Base-by-base conservation (phyloP, 1,140 invertebrate genomes). In the Drosophila insularis region DNA sequence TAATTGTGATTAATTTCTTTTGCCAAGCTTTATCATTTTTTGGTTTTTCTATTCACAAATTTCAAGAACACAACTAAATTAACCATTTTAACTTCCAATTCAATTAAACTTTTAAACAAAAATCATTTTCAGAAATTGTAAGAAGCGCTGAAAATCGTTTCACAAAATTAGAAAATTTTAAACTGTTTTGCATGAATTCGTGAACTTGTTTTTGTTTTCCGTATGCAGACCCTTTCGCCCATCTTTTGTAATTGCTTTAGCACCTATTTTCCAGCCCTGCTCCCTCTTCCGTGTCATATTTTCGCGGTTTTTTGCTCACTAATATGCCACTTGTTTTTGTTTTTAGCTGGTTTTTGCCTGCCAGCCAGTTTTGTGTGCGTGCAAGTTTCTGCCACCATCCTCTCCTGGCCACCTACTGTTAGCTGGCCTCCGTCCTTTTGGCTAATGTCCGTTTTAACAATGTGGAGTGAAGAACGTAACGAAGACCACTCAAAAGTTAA, bases 361-460 rank as follows among this genome's bases (percentile, higher is more conserved):
- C 19, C 58, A 27, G 32, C 10, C 35, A 13, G 35, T 61, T 55
- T 14, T 43, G 17, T 43, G 50, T 67, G 70, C 21, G 35, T 72
- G 56, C 53, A 10, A 62, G 54, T 56, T 62, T 46, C 11, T 55
- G 60, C 2, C 43, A 10, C 43, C 43, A 21, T 1, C 8, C 17
- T 21, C 2, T 27, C 27, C 8, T 11, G 2, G 8, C 19, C 17
- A 7, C 40, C 0, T 27, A 5, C 27, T 27, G 27, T 27, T 27
- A 7, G 40, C 0, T 21, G 10, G 17, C 17, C 17, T 21, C 14
- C 31, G 43, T 53, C 46, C 39, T 27, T 35, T 35, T 35, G 19
- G 19, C 66, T 77, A 77, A 85, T 81, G 81, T 81, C 56, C 71
- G 81, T 74, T 86, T 86, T 86, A 86, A 86, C 81, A 74, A 86